Conservation (phyloP, 2,888 invertebrate species). For the Scaptomyza caliginosa region DNA sequence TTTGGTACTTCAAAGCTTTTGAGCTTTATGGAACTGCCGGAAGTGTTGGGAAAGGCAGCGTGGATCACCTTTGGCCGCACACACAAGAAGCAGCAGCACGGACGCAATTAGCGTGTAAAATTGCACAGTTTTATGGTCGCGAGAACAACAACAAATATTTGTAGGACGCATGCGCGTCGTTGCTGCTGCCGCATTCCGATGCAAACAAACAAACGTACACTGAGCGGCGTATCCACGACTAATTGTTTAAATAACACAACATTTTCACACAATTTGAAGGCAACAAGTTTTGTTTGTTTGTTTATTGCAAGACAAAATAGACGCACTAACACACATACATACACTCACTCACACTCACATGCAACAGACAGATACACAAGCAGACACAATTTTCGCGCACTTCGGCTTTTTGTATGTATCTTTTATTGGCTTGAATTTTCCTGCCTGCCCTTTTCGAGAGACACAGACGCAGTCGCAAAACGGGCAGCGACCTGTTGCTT, state of each 20-base stretch:
- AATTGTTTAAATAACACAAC: conserved; percentile 67
- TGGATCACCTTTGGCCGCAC: conserved; percentile 1
- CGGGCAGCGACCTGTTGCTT: conserved; percentile 49
- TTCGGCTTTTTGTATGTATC: conserved; percentile 75
- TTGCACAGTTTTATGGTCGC: conserved; percentile 47
- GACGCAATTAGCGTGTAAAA: conserved; percentile 47
- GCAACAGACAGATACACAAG: conserved; percentile 29
- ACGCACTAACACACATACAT: conserved; percentile 19
- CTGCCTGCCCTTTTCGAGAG: conserved; percentile 70
- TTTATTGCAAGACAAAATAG: conserved; percentile 33
- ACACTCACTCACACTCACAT: conserved; percentile 1
- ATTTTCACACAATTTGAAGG: conserved; percentile 54
- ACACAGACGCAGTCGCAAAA: conserved; percentile 38
- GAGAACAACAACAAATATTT: conserved; percentile 66
- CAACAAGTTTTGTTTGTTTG: conserved; percentile 56
- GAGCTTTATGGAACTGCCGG: neutral
- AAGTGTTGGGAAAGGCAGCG: conserved; percentile 5
- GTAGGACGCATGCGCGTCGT: conserved; percentile 60
- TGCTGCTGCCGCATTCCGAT: conserved; percentile 66
- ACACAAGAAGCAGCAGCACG: conserved; percentile 1
- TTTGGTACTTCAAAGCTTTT: conserved; percentile 9
- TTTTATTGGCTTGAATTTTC: conserved; percentile 78
- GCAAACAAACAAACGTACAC: conserved; percentile 16
- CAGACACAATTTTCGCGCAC: conserved; percentile 69
- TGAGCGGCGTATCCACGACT: conserved; percentile 51